These are phyloP conservation scores for Fistularia tabacaria DNA, from an alignment of 2,797 vertebrate species.

Conservation along the genomic window DNA sequence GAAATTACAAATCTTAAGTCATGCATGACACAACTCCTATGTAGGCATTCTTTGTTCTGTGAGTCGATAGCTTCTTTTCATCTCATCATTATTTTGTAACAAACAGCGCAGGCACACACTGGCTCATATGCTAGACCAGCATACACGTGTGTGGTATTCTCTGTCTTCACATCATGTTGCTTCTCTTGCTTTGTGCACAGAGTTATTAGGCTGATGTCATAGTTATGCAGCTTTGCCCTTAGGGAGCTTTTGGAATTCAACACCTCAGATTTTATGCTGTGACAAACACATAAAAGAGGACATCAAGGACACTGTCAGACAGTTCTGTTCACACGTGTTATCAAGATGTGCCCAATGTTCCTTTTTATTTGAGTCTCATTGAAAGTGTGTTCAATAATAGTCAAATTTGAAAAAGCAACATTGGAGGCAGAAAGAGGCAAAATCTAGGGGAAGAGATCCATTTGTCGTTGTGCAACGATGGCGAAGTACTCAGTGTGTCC, in stretches of 20 bases:
- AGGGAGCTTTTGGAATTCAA: constrained; percentile 56
- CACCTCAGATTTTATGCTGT: constrained; percentile 64
- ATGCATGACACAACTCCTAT: constrained; percentile 1
- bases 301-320: constrained; percentile 45
- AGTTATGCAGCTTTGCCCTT: constrained; percentile 61
- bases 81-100: constrained; percentile 29
- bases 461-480: too few relatives aligned
- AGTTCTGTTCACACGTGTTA: constrained; percentile 50
- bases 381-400: too few relatives aligned
- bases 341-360: too few relatives aligned
- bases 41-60: constrained; percentile 8
- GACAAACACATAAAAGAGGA: constrained; percentile 45
- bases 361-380: too few relatives aligned
- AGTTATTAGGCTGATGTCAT: constrained; percentile 71
- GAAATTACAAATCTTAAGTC: constrained; percentile 18
- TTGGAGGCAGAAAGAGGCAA: too few relatives aligned
- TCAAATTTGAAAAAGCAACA: too few relatives aligned
- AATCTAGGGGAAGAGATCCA: too few relatives aligned
- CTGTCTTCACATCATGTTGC: constrained; percentile 8
- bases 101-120: constrained; percentile 11
- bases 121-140: constrained; percentile 37
- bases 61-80: constrained; percentile 21
- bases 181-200: constrained; percentile 10
- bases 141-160: constrained; percentile 10
- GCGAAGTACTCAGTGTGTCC: too few relatives aligned